Evolutionary conservation across 2,113 vertebrate species (phyloP).

Genomic region (Cercocebus atys): DNA sequence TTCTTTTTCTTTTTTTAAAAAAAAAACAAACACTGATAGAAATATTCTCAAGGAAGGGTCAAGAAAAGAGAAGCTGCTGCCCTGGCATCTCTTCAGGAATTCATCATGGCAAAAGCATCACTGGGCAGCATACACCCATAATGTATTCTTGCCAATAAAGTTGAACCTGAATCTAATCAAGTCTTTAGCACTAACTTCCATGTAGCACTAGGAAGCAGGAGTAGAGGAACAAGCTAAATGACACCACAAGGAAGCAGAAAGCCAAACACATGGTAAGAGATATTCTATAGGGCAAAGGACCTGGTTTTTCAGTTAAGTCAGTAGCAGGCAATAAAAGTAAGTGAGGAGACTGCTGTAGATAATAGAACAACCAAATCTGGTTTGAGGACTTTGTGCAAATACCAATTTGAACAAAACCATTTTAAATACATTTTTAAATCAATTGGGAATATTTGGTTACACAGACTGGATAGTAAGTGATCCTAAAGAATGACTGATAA

Average conservation of each 20-base stretch:
- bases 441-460: background rate
- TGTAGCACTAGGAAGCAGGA: background rate
- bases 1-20: background rate
- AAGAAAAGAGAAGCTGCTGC: background rate
- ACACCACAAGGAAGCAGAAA: background rate
- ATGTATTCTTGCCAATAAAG: background rate
- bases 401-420: constrained; percentile 9
- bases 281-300: background rate
- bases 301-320: background rate
- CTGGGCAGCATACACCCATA: background rate
- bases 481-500: constrained; percentile 1
- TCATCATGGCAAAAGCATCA: background rate
- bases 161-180: background rate
- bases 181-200: background rate
- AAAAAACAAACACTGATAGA: background rate
- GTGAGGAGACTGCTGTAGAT: background rate
- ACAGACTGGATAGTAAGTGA: background rate
- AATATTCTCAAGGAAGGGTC: background rate
- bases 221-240: background rate
- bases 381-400: background rate
- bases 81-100: background rate
- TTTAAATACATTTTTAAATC: background rate
- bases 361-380: background rate
- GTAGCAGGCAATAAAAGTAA: background rate
- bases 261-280: background rate